Percentiles rank a stretch among this genome's conserved stretches.
Conservation (phyloP, 2,888 invertebrate genomes). For the Yponomeuta malinellus region DNA sequence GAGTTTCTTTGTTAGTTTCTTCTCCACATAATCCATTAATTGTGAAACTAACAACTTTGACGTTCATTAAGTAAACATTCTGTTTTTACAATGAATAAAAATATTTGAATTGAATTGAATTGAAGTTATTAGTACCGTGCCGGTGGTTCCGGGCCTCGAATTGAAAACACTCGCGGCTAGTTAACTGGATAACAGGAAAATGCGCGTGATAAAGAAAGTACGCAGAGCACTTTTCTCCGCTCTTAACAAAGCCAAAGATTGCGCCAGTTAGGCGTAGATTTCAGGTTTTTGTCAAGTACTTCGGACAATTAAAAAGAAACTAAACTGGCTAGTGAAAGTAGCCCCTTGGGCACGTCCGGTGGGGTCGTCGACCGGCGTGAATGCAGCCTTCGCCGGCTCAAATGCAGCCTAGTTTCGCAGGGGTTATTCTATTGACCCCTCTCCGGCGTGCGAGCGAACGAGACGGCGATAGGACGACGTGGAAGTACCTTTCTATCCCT, state of each 20-base stretch:
- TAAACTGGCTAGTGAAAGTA: conserved; percentile 11
- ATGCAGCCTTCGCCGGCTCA: conserved; percentile 13
- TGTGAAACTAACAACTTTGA: too few species aligned
- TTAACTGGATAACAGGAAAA: not conserved
- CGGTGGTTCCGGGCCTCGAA: not conserved
- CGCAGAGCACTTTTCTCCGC: not conserved
- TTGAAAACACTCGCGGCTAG: too few species aligned
- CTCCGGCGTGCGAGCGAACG: not conserved
- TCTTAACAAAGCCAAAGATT: not conserved
- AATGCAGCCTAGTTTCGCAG: conserved; percentile 11
- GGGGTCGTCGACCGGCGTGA: conserved; percentile 10
- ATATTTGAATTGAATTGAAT: too few species aligned
- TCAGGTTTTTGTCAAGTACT: conserved; percentile 4
- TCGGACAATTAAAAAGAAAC: conserved; percentile 6
- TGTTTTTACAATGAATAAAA: too few species aligned
- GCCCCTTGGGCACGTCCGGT: conserved; percentile 2
- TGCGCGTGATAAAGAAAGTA: not conserved
- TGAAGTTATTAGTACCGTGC: not conserved
- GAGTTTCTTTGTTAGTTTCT: too few species aligned
- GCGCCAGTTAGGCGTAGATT: not conserved
- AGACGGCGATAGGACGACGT: not conserved
- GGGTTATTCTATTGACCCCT: not conserved
- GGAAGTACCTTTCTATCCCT: not conserved
- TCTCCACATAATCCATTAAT: too few species aligned
- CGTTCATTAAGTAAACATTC: too few species aligned